Base-by-base conservation (phyloP, 2,797 vertebrate genomes). In the Danio jaintianensis region DNA sequence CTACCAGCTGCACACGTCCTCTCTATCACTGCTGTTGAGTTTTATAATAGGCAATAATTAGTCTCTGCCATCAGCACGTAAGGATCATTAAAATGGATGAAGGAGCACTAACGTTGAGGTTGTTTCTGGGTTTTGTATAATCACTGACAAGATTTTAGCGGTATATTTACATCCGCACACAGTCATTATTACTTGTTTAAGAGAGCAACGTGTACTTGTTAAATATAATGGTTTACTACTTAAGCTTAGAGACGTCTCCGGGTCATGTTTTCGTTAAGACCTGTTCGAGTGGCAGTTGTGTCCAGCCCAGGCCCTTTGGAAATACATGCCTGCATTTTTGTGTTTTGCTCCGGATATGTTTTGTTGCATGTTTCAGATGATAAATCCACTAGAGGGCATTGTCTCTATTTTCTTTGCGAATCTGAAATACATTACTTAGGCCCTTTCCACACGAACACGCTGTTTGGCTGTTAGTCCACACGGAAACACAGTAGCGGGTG, bases 41-140 rank as follows among this genome's bases (percentile, higher is more conserved):
- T 80, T 80, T 66, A 73, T 80, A 80, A 80, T 73, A 52, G 78
- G 42, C 69, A 64, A 73, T 80, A 80, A 80, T 80, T 80, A 66
- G 58, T 80, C 69, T 80, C 50, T n/a, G 48, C 59, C 78, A 66
- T 58, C 69, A 73, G 78, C 69, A 56, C 22, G 22, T 40, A 55
- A 66, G 69, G 61, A 73, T 66, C 69, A 66, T 80, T 80, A 66
- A 80, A 66, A 79, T 64, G 58, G 78, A 79, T 72, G 78, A 79
- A 55, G 74, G 58, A 64, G 38, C 40, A 40, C 22, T n/a, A 29
- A 40, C 36, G 11, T 13, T 56, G 20, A 56, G 68, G 40, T 72
- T 79, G 50, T 64, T 64, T 64, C 69, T 53, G 58, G 16, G 38
- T 42, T 29, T 76, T 7, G 7, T 22, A 53, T 55, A 43, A 42